Evolutionary conservation across 1,140 invertebrate species (phyloP), one percentile per base, ranked within the genome.

Genomic region (Globodera rostochiensis): DNA sequence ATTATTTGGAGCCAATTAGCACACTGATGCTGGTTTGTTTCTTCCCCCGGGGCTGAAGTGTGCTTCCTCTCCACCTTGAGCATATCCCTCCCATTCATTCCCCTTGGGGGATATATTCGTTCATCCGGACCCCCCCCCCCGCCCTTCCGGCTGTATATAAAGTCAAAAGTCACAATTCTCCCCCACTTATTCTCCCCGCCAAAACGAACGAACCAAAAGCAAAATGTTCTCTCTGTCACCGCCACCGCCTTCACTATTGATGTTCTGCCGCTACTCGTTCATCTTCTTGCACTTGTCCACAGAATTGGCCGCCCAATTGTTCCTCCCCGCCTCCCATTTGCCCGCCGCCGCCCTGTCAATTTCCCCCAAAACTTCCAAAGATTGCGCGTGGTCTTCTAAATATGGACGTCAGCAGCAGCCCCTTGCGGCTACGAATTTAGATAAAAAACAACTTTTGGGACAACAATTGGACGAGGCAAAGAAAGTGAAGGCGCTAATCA

Each of bases 401-500:
- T 64, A 19, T 64, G 19, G n/a, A 19, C 69, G 13, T 2, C 69
- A 71, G 60, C 60, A 13, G 13, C 13, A 66, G 25, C 1, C 25
- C 15, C 11, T 47, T 9, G 9, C 69, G 46, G 21, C 36, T 19
- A 36, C 8, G 36, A 71, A 25, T 19, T 36, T 45, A 6, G 4
- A 71, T 11, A 36, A 71, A 47, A 71, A 45, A 47, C 11, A 45
- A 47, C 11, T 71, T n/a, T 47, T 71, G 25, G n/a, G 36, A 36
- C 21, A 71, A 15, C 69, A 71, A 47, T 19, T 71, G 21, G 69
- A 71, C 21, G 69, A 71, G 69, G 69, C 25, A 19, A 71, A 71
- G 6, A 71, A 71, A 47, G 25, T 71, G 69, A 36, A 47, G 9
- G 36, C 69, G 5, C 36, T 71, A 21, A 19, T 71, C 25, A 71